Percentiles rank a stretch among this genome's conserved stretches.
Evolutionary conservation across 1,140 invertebrate species (phyloP).

Genomic region (Cataglyphis hispanica): DNA sequence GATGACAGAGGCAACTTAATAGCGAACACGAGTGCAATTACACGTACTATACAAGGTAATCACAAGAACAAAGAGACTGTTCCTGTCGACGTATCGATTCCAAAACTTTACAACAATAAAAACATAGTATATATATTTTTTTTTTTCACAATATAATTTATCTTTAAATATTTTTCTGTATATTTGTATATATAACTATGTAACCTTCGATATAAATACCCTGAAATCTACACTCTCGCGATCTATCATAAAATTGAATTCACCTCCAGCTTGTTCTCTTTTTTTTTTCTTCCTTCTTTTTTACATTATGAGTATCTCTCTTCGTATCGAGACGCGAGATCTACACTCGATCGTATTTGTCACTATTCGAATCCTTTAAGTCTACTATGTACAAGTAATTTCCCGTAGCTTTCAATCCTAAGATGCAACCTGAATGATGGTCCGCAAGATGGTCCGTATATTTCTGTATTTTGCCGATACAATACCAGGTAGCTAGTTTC

Average conservation of each 20-base stretch:
- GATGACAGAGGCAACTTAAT: constrained; percentile 31
- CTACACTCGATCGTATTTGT: constrained; percentile 3
- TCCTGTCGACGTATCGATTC: constrained; percentile 36
- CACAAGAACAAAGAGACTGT: constrained; percentile 38
- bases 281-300: background rate
- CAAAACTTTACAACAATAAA: constrained; percentile 74
- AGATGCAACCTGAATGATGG: constrained; percentile 32
- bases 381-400: constrained; percentile 73
- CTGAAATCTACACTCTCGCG: constrained; percentile 75
- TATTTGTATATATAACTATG: constrained; percentile 76
- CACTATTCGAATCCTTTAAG: constrained; percentile 51
- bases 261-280: background rate
- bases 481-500: background rate
- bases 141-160: constrained; percentile 71
- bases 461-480: constrained; percentile 3
- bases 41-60: constrained; percentile 25
- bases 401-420: constrained; percentile 14
- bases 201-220: constrained; percentile 78
- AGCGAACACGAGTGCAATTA: constrained; percentile 38
- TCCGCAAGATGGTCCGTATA: background rate
- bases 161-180: constrained; percentile 73
- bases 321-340: constrained; percentile 51
- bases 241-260: constrained; percentile 65
- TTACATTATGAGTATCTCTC: constrained; percentile 47
- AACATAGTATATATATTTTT: constrained; percentile 73